These are phyloP conservation scores for Machimus atricapillus DNA, from an alignment of 2,888 invertebrate genomes.

Conservation along the genomic window DNA sequence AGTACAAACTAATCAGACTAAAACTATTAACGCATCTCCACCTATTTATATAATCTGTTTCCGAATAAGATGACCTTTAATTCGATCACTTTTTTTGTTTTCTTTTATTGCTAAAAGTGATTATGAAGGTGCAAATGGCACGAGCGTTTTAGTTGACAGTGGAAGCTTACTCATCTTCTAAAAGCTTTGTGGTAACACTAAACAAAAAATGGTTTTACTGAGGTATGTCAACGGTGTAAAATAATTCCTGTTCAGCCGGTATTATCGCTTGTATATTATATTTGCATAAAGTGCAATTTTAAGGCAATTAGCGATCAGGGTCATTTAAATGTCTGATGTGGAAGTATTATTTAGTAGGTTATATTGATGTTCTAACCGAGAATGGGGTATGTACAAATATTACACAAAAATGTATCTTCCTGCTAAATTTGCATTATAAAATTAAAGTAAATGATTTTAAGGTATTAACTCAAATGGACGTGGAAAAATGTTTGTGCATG, in stretches of 20 bases:
- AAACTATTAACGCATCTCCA: not conserved
- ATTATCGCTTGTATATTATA: not conserved
- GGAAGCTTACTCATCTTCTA: not conserved
- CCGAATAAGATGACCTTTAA: not conserved
- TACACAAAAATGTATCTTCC: not conserved
- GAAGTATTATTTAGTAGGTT: not conserved
- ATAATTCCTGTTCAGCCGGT: not conserved
- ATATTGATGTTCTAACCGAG: not conserved
- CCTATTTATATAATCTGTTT: not conserved
- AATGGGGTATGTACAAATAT: not conserved
- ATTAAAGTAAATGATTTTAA: not conserved
- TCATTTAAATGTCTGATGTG: not conserved
- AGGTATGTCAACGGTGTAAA: not conserved
- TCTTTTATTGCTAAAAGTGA: not conserved
- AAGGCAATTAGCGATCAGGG: not conserved
- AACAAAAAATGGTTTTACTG: not conserved
- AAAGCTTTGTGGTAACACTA: not conserved
- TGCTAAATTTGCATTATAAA: not conserved
- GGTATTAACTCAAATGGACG: not conserved
- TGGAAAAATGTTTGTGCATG: not conserved
- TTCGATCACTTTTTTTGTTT: not conserved
- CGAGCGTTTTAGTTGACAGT: not conserved
- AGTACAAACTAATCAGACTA: not conserved
- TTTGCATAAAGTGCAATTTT: slow-evolving; percentile 13
- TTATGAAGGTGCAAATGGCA: not conserved